Percentiles rank a stretch among this genome's conserved stretches.
Conservation (phyloP, 2,888 invertebrate species). For the Cenopis cana region DNA sequence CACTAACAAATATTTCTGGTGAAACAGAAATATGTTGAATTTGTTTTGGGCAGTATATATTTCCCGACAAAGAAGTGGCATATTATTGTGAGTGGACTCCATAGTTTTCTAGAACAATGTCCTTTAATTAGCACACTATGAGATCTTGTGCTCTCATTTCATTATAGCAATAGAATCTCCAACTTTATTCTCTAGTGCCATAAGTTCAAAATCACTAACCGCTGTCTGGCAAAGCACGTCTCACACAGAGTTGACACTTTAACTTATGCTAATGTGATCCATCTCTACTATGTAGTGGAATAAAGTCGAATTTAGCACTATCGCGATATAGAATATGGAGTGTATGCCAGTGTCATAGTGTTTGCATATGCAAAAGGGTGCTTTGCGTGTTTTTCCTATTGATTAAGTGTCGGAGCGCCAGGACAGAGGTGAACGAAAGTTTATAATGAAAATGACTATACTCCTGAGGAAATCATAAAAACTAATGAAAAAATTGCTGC, state of each 20-base stretch:
- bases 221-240: slow-evolving; percentile 21
- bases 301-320: slow-evolving; percentile 24
- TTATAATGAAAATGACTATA: slow-evolving; percentile 2
- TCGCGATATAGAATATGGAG: slow-evolving; percentile 28
- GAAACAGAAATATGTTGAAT: too few species aligned
- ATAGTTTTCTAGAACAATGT: slow-evolving; percentile 30
- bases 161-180: slow-evolving; percentile 1
- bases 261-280: slow-evolving; percentile 19
- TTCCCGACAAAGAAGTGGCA: neutral
- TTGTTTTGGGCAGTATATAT: too few species aligned
- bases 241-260: slow-evolving; percentile 29
- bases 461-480: too few species aligned
- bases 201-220: slow-evolving; percentile 24
- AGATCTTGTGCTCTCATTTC: slow-evolving; percentile 42
- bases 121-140: slow-evolving; percentile 45
- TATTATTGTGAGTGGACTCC: slow-evolving; percentile 8
- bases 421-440: slow-evolving; percentile 56
- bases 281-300: slow-evolving; percentile 10
- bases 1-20: too few species aligned
- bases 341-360: slow-evolving; percentile 67
- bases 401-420: slow-evolving; percentile 70
- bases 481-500: too few species aligned
- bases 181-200: slow-evolving; percentile 6
- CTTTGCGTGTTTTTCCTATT: slow-evolving; percentile 77
- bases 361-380: slow-evolving; percentile 80